Percentiles rank a stretch among this genome's conserved stretches.
phyloP scores from a whole-genome alignment of 2,113 vertebrate genomes.

The Columba janthina region DNA sequence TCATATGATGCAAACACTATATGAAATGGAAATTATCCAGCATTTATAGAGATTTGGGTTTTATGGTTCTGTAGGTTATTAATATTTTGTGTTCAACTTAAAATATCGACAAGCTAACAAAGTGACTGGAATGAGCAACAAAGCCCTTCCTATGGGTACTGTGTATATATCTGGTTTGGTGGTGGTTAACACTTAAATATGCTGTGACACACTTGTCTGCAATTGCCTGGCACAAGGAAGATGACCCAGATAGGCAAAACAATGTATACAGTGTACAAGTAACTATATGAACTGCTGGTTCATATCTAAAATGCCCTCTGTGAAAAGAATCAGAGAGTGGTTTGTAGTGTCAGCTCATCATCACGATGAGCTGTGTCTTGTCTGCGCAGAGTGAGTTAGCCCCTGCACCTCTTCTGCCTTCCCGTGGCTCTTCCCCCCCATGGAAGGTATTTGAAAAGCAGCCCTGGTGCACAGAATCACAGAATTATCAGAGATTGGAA shows the following conservation, averaged over 20 bases:
- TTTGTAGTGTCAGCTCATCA: background rate
- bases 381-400: background rate
- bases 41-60: background rate
- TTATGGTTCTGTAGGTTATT: background rate
- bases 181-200: background rate
- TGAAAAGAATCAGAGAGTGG: background rate
- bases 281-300: background rate
- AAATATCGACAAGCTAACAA: background rate
- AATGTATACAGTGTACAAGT: background rate
- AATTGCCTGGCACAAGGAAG: background rate
- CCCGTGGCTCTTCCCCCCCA: rapidly evolving
- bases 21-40: background rate
- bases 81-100: background rate
- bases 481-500: too few species aligned
- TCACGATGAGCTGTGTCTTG: rapidly evolving
- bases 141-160: background rate
- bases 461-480: background rate
- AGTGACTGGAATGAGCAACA: background rate
- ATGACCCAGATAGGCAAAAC: background rate
- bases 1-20: background rate
- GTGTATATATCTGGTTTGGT: rapidly evolving
- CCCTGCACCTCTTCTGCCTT: background rate
- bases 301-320: background rate
- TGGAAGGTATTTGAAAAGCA: background rate
- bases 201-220: background rate